Base-by-base conservation (phyloP, 2,113 vertebrate species). In the Chlamydotis undulata region DNA sequence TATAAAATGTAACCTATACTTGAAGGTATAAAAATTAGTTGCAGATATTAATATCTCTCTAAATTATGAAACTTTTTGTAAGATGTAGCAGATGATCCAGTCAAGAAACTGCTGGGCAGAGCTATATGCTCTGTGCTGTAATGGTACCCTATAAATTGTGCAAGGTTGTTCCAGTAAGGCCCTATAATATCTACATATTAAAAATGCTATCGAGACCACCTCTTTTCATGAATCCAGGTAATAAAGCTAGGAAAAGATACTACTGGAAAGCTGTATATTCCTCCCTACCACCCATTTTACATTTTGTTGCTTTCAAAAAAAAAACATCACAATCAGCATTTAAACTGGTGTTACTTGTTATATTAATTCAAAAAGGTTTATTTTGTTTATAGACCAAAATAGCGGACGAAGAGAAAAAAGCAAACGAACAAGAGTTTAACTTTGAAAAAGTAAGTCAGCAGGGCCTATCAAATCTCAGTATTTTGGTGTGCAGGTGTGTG, bases 361-460 rank as follows among this genome's bases (percentile, higher is more conserved):
- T 28, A 43, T 67, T 83, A 59, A 88, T 59, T 64, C 9, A 31
- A 84, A 82, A 52, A 79, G 19, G 37, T 90, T 94, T 91, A 10
- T 79, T 89, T 89, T 95, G 22, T 68, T 96, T 83, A 35, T 92
- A 98, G 98, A 93, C 47, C 41, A 83, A 94, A 93, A 56, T 23
- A 89, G 91, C 7, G 39, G 22, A 81, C 41, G 50, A 92, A 68
- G 95, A 98, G 53, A 96, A 97, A 93, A 96, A 95, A 39, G 56
- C n/a, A 4, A 82, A 81, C 3, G 9, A 50, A 47, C 98, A 98
- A 84, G 98, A 97, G 57, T 98, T 99, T 95, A 98, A 94, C 91
- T 98, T 99, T 6, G 99, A 99, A 97, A 99, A 99, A 98, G 99
- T 99, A 97, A 93, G 97, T 96, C 41, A 57, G 7, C 21, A 4